Evolutionary conservation across 2,888 invertebrate genomes (phyloP).

Genomic region (Gymnosoma rotundatum): DNA sequence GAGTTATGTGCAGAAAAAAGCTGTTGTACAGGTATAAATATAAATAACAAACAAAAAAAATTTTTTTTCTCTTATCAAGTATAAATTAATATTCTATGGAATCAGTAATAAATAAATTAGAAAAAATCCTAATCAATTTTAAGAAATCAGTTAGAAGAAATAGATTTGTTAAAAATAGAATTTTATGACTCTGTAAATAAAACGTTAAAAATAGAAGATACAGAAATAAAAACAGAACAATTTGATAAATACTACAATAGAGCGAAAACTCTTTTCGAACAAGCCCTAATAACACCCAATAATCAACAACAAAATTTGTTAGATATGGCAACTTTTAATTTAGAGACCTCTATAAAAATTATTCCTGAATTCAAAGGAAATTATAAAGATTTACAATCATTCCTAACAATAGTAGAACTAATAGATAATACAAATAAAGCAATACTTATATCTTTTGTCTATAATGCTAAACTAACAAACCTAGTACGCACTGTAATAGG

Average conservation of each 20-base stretch:
- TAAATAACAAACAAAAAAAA: too few species aligned
- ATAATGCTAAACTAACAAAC: background rate
- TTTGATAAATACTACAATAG: too few species aligned
- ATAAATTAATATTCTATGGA: too few species aligned
- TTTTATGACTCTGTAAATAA: constrained; percentile 2
- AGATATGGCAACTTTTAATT: background rate
- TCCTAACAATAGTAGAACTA: background rate
- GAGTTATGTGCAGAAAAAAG: too few species aligned
- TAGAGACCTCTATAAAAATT: background rate
- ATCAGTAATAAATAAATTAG: too few species aligned
- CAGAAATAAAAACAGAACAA: too few species aligned
- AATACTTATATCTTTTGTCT: background rate
- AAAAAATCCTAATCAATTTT: too few species aligned
- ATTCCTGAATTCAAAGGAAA: background rate
- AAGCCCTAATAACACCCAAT: background rate
- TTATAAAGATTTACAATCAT: background rate
- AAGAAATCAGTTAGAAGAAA: constrained; percentile 5
- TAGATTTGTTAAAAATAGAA: constrained; percentile 2
- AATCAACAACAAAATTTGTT: background rate
- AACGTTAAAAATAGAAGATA: background rate
- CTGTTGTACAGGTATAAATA: too few species aligned
- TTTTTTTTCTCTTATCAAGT: too few species aligned
- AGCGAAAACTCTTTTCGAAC: too few species aligned
- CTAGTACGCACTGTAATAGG: background rate
- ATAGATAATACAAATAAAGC: too few species aligned